Evolutionary conservation across 2,888 invertebrate genomes (phyloP).

Genomic region (Hydriomena furcata): DNA sequence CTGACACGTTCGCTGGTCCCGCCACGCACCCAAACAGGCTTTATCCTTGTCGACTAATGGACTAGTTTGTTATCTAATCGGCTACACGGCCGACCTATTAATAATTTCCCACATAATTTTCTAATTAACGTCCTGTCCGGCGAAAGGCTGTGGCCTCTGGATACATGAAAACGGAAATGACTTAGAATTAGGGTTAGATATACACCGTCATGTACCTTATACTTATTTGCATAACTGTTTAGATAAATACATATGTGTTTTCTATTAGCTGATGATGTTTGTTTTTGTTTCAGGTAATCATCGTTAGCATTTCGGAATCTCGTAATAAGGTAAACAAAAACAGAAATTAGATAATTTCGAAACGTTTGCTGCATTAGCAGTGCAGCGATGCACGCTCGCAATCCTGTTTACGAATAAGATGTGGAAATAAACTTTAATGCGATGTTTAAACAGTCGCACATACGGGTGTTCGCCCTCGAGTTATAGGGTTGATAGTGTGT

Average conservation of each 20-base stretch:
- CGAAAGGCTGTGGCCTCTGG: conserved; percentile 54
- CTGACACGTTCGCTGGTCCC: conserved; percentile 29
- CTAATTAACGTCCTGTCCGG: conserved; percentile 77
- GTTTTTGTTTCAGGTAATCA: conserved; percentile 76
- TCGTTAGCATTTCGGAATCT: conserved; percentile 43
- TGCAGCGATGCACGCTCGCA: conserved; percentile 43
- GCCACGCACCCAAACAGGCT: conserved; percentile 39
- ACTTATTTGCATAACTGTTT: conserved; percentile 48
- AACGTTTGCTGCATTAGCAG: conserved; percentile 41
- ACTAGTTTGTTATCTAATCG: conserved; percentile 83
- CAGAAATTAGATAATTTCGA: conserved; percentile 37
- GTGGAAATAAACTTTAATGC: conserved; percentile 48
- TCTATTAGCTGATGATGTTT: conserved; percentile 47
- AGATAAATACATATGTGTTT: conserved; percentile 35
- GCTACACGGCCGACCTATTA: conserved; percentile 77
- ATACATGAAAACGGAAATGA: conserved; percentile 69
- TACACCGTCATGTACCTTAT: conserved; percentile 42
- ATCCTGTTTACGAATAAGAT: conserved; percentile 51
- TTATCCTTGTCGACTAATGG: conserved; percentile 75
- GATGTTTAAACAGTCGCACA: conserved; percentile 49
- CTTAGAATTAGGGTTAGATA: conserved; percentile 55
- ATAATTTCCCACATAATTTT: conserved; percentile 81
- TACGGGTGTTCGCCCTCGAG: conserved; percentile 50
- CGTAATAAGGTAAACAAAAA: conserved; percentile 46
- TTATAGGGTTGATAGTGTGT: conserved; percentile 51